Evolutionary conservation across 2,797 vertebrate genomes (phyloP), one percentile per base, ranked within the genome.

Genomic region (Capromys pilorides): DNA sequence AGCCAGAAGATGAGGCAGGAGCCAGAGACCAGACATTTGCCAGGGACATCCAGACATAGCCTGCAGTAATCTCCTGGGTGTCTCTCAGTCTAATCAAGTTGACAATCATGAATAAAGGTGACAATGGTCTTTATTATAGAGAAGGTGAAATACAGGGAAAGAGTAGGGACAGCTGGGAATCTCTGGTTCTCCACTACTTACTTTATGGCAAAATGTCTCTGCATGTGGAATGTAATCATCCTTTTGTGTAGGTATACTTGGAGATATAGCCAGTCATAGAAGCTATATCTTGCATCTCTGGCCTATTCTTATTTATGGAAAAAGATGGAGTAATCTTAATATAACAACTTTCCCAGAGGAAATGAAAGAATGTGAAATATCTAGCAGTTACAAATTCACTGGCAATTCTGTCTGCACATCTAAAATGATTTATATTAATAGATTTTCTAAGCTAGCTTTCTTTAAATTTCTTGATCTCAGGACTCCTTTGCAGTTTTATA

Each of bases 361-460:
- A 83, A 77, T 24, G 16, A 89, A 94, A 71, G 24, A 49, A 93
- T 26, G 5, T 88, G n/a, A 88, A 67, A n/a, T 92, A 87, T 6
- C 13, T 51, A 79, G 16, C 31, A 33, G 14, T 57, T 79, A 82
- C 33, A 49, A 69, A 13, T 69, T 81, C 31, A 31, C 92, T 67
- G 90, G 7, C 45, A 78, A 79, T 83, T 78, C 41, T 77, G 26
- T 81, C 16, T 54, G 21, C 45, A 54, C 49, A 75, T 41, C 19
- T n/a, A 69, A 88, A 21, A 12, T 69, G 39, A 69, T 6, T 85
- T 85, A 22, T 54, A 26, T 49, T 82, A 81, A 39, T 67, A 1
- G 12, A 36, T 57, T 89, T 89, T 86, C 41, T 69, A 16, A n/a
- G 31, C 91, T 22, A 88, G 4, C 31, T 67, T 67, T 67, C 31